Evolutionary conservation across 2,113 vertebrate species (phyloP).

Genomic region (Erinaceus europaeus): DNA sequence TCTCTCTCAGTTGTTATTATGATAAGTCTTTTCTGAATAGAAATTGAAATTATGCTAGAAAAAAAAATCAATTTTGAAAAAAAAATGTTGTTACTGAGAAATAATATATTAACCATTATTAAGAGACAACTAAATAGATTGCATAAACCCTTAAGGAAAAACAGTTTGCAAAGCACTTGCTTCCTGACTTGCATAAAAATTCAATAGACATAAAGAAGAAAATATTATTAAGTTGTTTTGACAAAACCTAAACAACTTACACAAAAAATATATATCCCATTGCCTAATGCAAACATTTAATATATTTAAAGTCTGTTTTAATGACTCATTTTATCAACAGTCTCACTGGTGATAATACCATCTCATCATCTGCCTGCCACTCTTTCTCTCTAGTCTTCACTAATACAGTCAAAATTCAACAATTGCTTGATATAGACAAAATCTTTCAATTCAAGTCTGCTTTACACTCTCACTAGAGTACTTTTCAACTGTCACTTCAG

Average conservation of each 20-base stretch:
- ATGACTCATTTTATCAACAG: constrained; percentile 12
- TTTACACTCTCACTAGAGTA: background rate
- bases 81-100: background rate
- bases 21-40: too few species aligned
- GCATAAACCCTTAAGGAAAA: constrained; percentile 2
- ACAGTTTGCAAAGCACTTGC: background rate
- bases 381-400: background rate
- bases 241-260: background rate
- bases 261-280: background rate
- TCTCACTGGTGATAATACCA: background rate
- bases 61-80: background rate
- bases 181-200: background rate
- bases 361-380: background rate
- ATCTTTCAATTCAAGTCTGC: background rate
- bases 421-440: constrained; percentile 32
- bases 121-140: constrained; percentile 32
- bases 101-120: constrained; percentile 13
- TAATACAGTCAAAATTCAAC: constrained; percentile 56
- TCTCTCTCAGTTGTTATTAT: too few species aligned
- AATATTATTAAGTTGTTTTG: background rate
- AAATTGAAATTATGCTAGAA: background rate
- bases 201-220: background rate
- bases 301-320: constrained; percentile 13
- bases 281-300: background rate
- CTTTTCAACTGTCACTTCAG: constrained; percentile 52